Evolutionary conservation across 1,140 invertebrate species (phyloP), one percentile per base, ranked within the genome.

Genomic region (Rhyacophila brunnea): DNA sequence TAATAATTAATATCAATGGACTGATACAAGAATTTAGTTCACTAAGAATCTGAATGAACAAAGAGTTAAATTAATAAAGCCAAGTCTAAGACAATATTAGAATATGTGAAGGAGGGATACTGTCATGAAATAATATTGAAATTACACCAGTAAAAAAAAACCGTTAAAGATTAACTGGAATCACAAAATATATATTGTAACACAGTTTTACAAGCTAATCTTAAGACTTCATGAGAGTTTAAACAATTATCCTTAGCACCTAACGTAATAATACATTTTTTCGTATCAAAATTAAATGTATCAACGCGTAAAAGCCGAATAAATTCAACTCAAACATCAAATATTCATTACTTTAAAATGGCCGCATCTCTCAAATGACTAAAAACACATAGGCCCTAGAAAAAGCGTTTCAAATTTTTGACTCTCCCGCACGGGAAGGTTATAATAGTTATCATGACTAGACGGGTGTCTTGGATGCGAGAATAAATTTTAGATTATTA

Each of bases 221-320:
- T 40, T 40, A 40, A n/a, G n/a, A 13, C n/a, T 3, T 13, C 11
- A 40, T 28, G 32, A 55, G 32, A 55, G 17, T 47, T 55, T 54
- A 54, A 54, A 23, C 18, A 52, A 46, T 13, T 55, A 64, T 46
- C n/a, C 62, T 64, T 64, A 64, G 56, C 56, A 64, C 62, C 62
- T 64, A 64, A 40, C 17, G 53, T 53, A 53, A 42, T 56, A 64
- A 64, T 64, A 64, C 62, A 57, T 60, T 52, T 28, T 28, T 61
- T 63, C 50, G 62, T 64, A 64, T 64, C 52, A 56, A 64, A 60
- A 64, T 58, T 58, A 58, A 58, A 50, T 56, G 32, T 48, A 56
- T 47, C 46, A 52, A 52, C 44, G 51, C 51, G 32, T 45, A 53
- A 32, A 58, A 49, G 55, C 55, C 20, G 38, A 58, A 58, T 50